A percentile compares a stretch with the other conserved stretches of the same genome.
Evolutionary conservation across 2,797 vertebrate genomes (phyloP).

Genomic region (Euthynnus affinis): DNA sequence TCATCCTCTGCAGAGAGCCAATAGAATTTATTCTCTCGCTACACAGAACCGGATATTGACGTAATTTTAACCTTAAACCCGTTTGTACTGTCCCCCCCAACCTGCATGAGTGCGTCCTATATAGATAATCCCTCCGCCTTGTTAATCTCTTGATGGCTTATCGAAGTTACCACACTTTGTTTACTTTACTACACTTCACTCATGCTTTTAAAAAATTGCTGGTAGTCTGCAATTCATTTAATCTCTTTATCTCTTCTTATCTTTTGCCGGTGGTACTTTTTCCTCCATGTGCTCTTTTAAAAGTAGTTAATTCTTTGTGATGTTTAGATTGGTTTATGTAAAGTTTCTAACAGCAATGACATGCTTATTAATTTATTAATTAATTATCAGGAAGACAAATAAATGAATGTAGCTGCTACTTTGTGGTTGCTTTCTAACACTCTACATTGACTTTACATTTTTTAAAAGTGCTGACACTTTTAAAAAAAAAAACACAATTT

Average conservation of each 20-base stretch:
- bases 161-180: conserved; percentile 33
- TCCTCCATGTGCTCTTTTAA: background rate
- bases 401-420: background rate
- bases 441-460: background rate
- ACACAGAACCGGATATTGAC: conserved; percentile 32
- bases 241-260: conserved; percentile 24
- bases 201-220: conserved; percentile 23
- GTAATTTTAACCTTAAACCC: conserved; percentile 51
- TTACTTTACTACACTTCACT: conserved; percentile 36
- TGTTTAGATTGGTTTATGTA: background rate
- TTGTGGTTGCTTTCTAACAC: background rate
- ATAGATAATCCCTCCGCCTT: conserved; percentile 60
- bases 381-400: background rate
- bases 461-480: too few relatives aligned
- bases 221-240: conserved; percentile 6
- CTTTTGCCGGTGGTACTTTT: background rate
- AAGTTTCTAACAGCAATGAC: background rate
- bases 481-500: too few relatives aligned
- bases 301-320: background rate
- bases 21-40: background rate
- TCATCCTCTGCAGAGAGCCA: conserved; percentile 6
- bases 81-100: conserved; percentile 5
- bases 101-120: conserved; percentile 29
- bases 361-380: background rate
- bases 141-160: conserved; percentile 64